Evolutionary conservation across 2,888 invertebrate species (phyloP).

Genomic region (Zygothrica quintamaculata): DNA sequence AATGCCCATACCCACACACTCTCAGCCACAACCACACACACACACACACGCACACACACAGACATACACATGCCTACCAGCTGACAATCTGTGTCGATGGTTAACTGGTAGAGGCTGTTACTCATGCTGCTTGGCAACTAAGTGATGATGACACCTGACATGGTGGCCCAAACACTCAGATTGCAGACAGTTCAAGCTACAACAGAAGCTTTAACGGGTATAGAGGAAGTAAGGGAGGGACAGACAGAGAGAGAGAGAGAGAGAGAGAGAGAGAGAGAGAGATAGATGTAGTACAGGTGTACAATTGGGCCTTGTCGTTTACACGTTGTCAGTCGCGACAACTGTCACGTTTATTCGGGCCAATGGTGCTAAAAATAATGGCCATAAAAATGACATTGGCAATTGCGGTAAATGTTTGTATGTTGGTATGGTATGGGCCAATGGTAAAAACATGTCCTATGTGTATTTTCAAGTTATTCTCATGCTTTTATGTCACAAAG

Average conservation of each 20-base stretch:
- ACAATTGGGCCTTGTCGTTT: conserved; percentile 45
- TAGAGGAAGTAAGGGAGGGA: too few relatives aligned
- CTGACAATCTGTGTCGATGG: conserved; percentile 33
- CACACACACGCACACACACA: too few relatives aligned
- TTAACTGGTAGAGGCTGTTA: neutral
- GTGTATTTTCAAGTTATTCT: conserved; percentile 36
- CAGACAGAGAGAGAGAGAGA: too few relatives aligned
- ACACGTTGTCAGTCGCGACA: conserved; percentile 36
- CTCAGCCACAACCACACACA: too few relatives aligned
- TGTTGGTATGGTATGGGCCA: neutral
- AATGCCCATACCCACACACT: too few relatives aligned
- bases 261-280: too few relatives aligned
- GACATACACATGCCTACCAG: too few relatives aligned
- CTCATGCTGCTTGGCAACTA: conserved; percentile 19
- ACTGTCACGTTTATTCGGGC: conserved; percentile 57
- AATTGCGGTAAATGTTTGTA: conserved; percentile 27
- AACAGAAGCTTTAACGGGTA: conserved; percentile 11
- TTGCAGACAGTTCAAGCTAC: conserved; percentile 42
- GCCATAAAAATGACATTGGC: conserved; percentile 55
- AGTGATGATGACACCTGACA: conserved; percentile 56
- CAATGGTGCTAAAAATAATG: conserved; percentile 56
- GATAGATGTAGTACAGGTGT: conserved; percentile 55
- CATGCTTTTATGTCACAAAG: conserved; percentile 38
- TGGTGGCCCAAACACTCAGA: conserved; percentile 33
- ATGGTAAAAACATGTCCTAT: conserved; percentile 24